Conservation (phyloP, 2,113 vertebrate species). For the Isurus oxyrinchus region DNA sequence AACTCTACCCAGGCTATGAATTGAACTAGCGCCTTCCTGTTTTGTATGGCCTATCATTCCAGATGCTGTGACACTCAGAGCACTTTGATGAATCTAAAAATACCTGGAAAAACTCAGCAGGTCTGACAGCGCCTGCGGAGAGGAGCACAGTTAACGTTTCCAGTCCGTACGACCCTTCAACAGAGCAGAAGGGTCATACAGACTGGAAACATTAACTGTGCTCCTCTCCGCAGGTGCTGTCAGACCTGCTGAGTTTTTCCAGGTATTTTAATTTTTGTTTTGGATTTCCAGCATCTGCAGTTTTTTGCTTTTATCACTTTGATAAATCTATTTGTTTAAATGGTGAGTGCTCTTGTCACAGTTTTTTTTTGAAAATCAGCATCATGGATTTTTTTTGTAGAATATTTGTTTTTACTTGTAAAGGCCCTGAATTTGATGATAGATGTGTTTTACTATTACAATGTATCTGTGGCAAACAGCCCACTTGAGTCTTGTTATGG, state of each 20-base stretch:
- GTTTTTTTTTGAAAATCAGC: not conserved
- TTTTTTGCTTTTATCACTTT: not conserved
- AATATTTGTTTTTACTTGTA: not conserved
- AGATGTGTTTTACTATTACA: not conserved
- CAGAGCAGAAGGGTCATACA: too few species aligned
- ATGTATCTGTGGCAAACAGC: too few species aligned
- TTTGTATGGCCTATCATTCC: not conserved
- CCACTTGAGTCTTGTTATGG: not conserved
- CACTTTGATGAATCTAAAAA: not conserved
- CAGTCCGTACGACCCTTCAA: too few species aligned
- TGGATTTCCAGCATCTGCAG: too few species aligned
- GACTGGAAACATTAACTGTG: too few species aligned
- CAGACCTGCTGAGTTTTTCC: too few species aligned
- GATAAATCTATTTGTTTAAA: not conserved
- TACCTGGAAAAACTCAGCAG: too few species aligned
- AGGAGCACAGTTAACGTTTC: too few species aligned
- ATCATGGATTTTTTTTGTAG: not conserved
- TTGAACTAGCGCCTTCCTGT: not conserved
- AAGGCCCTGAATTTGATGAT: not conserved
- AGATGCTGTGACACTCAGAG: not conserved
- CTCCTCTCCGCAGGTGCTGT: too few species aligned
- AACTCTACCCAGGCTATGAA: not conserved
- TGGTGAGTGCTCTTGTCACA: not conserved
- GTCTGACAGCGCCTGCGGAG: too few species aligned
- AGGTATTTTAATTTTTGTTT: too few species aligned